A percentile compares a stretch with the other conserved stretches of the same genome.
Evolutionary conservation across 2,888 invertebrate species (phyloP).

Genomic region (Cryptus viduatorius): DNA sequence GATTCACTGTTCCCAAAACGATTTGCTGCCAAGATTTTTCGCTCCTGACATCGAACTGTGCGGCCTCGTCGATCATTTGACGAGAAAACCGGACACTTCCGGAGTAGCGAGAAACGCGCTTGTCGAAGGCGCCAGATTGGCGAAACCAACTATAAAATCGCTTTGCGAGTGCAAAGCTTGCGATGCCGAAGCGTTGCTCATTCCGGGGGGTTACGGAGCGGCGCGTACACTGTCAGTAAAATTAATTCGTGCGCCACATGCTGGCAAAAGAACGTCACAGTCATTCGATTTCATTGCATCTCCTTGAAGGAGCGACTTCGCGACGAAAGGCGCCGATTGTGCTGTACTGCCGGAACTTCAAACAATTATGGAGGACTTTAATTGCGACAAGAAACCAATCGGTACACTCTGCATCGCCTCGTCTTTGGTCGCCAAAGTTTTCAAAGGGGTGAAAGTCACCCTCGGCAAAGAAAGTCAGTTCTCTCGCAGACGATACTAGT

Average conservation of each 20-base stretch:
- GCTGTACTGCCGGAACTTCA: slow-evolving; percentile 85
- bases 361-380: slow-evolving; percentile 85
- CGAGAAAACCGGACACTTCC: slow-evolving; percentile 70
- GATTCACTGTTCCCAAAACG: slow-evolving; percentile 74
- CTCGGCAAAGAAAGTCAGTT: slow-evolving; percentile 82
- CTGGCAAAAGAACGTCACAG: background rate
- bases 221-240: slow-evolving; percentile 86
- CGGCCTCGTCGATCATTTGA: slow-evolving; percentile 74
- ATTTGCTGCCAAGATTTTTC: slow-evolving; percentile 74
- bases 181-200: slow-evolving; percentile 85
- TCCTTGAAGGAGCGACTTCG: slow-evolving; percentile 85
- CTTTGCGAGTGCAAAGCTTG: slow-evolving; percentile 83
- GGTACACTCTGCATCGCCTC: slow-evolving; percentile 87
- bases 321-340: slow-evolving; percentile 85
- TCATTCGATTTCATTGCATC: slow-evolving; percentile 32
- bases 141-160: slow-evolving; percentile 84
- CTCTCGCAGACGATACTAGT: too few species aligned
- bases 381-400: slow-evolving; percentile 86
- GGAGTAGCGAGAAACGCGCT: slow-evolving; percentile 84
- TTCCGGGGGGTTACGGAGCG: slow-evolving; percentile 87
- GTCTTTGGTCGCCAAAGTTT: slow-evolving; percentile 85
- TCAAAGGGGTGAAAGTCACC: slow-evolving; percentile 82
- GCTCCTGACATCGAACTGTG: slow-evolving; percentile 76
- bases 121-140: slow-evolving; percentile 86
- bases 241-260: slow-evolving; percentile 24